Conservation (phyloP, 2,797 vertebrate genomes). For the Clarias platycephalus region DNA sequence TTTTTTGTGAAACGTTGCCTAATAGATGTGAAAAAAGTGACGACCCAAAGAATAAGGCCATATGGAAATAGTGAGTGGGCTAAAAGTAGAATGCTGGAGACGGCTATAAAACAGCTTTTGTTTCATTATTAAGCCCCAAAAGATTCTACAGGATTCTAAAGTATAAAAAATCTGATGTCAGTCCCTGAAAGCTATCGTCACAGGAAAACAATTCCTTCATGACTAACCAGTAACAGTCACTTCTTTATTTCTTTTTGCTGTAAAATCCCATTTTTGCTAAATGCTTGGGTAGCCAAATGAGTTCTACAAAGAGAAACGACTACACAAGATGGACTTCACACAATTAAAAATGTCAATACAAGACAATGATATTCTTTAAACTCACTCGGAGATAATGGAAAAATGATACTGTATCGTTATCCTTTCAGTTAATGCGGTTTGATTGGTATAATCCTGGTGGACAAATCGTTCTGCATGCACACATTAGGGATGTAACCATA, state of each 20-base stretch:
- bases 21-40: slow-evolving; percentile 10
- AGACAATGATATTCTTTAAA: neutral
- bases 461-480: neutral
- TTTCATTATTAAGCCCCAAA: slow-evolving; percentile 10
- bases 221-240: neutral
- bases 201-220: neutral
- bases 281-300: neutral
- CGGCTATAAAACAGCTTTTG: slow-evolving; percentile 30
- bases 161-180: slow-evolving; percentile 18
- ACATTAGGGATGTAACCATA: neutral
- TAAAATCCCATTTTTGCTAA: neutral
- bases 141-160: slow-evolving; percentile 7
- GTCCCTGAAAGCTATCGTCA: slow-evolving; percentile 20
- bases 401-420: neutral
- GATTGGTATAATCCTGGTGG: neutral
- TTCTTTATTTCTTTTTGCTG: neutral
- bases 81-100: slow-evolving; percentile 12
- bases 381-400: neutral
- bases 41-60: slow-evolving; percentile 14
- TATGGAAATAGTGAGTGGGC: slow-evolving; percentile 41
- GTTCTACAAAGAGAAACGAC: neutral
- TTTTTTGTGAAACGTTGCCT: neutral
- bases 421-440: neutral
- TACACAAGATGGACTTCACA: too few species aligned
- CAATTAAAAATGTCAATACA: neutral